Conservation (phyloP, 2,113 vertebrate species). For the Microcebus griseorufus region DNA sequence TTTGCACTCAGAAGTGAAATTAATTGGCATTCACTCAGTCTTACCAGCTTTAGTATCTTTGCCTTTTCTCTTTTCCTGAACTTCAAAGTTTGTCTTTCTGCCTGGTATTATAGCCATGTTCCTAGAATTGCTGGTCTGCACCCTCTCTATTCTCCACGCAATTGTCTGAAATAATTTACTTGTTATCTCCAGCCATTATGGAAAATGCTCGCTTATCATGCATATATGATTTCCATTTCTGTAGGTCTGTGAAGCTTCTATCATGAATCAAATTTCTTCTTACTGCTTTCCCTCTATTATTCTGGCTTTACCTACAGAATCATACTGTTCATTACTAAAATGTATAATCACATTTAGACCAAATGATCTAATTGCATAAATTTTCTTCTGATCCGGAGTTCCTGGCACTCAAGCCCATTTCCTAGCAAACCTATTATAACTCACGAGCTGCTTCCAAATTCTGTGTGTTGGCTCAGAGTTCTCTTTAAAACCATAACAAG, state of each 20-base stretch:
- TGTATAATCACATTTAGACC: constrained; percentile 56
- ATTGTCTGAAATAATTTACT: neutral
- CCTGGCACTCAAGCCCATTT: constrained; percentile 64
- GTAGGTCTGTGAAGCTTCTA: neutral
- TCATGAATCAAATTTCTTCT: neutral
- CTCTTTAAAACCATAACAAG: neutral
- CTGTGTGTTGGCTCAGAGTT: neutral
- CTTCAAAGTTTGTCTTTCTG: neutral
- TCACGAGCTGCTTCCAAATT: constrained; percentile 45
- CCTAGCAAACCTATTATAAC: constrained; percentile 66
- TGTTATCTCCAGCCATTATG: neutral
- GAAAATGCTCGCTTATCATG: constrained; percentile 12
- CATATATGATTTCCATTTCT: neutral
- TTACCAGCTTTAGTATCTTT: neutral
- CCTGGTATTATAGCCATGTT: neutral
- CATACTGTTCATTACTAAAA: constrained; percentile 39
- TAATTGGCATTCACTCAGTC: neutral
- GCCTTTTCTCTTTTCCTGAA: neutral
- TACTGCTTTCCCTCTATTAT: neutral
- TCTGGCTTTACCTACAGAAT: constrained; percentile 41
- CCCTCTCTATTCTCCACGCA: neutral
- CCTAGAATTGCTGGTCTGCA: neutral
- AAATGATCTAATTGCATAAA: constrained; percentile 71
- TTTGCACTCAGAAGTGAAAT: neutral
- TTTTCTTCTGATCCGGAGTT: constrained; percentile 64